Percentiles rank a stretch among this genome's conserved stretches.
Conservation (phyloP, 30 jellyfish, hydroid and myxozoan genomes). For the Pseudorhiza aurosa region DNA sequence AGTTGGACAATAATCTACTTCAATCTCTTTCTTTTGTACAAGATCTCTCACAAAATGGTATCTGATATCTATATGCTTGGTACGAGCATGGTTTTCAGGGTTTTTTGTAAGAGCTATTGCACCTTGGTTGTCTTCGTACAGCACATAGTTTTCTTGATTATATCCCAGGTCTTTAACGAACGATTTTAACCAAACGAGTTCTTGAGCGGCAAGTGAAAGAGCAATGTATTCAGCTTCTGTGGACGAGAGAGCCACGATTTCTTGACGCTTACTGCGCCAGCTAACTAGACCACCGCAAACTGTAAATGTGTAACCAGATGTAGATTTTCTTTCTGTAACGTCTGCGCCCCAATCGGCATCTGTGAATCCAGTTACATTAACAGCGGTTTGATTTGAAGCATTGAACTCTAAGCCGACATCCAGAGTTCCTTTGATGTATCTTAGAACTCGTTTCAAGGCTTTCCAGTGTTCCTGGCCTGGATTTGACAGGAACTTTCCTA, state of each 20-base stretch:
- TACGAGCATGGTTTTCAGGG: conserved; percentile 41
- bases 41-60: not conserved
- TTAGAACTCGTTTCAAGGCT: conserved; percentile 31
- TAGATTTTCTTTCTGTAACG: conserved; percentile 23
- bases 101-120: conserved; percentile 40
- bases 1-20: conserved; percentile 38
- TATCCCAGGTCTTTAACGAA: conserved; percentile 53
- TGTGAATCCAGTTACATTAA: conserved; percentile 27
- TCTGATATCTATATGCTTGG: conserved; percentile 46
- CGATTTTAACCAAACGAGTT: conserved; percentile 43
- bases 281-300: conserved; percentile 26
- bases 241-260: conserved; percentile 49
- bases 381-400: conserved; percentile 18
- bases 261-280: conserved; percentile 66
- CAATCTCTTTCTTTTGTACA: conserved; percentile 4
- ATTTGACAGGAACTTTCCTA: conserved; percentile 54
- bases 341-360: conserved; percentile 75
- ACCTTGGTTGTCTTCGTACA: conserved; percentile 52
- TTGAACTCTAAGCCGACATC: conserved; percentile 38
- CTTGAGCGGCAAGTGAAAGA: conserved; percentile 50
- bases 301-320: conserved; percentile 53
- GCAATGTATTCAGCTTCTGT: conserved; percentile 69
- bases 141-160: too few species aligned
- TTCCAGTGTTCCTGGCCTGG: conserved; percentile 71
- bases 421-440: conserved; percentile 60